phyloP scores from a whole-genome alignment of 1,140 invertebrate species.

The Kradibia gibbosae region DNA sequence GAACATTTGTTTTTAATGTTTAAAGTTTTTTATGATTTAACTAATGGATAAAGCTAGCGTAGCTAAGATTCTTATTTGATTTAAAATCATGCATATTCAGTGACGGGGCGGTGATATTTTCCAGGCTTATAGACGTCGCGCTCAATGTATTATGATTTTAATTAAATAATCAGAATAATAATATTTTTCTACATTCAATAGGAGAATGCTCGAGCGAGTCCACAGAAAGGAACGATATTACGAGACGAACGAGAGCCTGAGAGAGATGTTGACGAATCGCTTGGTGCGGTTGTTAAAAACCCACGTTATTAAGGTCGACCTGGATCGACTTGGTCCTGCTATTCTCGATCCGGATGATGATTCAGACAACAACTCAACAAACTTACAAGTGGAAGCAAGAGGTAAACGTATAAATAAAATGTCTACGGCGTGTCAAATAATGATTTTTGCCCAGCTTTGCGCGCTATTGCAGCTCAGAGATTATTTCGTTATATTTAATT shows the following conservation, averaged over 20 bases:
- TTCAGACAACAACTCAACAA: background rate
- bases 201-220: background rate
- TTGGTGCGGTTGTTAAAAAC: slow-evolving; percentile 9
- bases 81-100: background rate
- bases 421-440: no score
- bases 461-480: no score
- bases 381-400: slow-evolving; percentile 23
- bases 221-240: background rate
- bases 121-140: background rate
- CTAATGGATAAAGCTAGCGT: background rate
- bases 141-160: background rate
- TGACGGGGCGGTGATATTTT: background rate
- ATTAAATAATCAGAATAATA: background rate
- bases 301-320: slow-evolving; percentile 41
- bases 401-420: background rate
- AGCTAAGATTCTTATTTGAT: no score
- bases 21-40: slow-evolving; percentile 10
- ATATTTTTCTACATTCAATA: background rate
- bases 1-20: slow-evolving; percentile 1
- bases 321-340: background rate
- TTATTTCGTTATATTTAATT: no score
- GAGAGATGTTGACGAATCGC: background rate
- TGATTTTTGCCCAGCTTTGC: no score
- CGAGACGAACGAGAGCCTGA: background rate
- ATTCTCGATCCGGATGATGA: background rate